Base-by-base conservation (phyloP, 2,113 vertebrate species). In the Solea senegalensis region DNA sequence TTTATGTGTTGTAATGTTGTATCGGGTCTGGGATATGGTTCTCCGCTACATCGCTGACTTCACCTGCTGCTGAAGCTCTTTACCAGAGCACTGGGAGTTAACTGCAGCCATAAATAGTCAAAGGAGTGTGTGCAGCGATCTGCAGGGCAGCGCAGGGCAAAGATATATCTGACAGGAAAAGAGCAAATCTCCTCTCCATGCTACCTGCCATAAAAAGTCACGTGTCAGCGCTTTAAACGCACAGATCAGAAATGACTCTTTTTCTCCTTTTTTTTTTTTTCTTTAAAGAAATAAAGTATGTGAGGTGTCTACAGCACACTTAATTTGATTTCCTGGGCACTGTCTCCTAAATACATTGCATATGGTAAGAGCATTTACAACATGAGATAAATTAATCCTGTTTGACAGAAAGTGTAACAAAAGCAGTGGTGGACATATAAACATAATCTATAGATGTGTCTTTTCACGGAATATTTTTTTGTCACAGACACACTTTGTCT, bases 41-140 rank as follows among this genome's bases (percentile, higher is more conserved):
- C 78, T 74, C 67, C 54, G 46, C 76, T 51, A 56, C 71, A 73
- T 82, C 81, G 75, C 73, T 60, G 59, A 71, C 78, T 87, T 81
- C 90, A 92, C 90, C 91, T 92, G 89, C 87, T 89, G 82, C 77
- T 84, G 87, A 86, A 90, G 87, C 80, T 91, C 88, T 92, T 91
- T 88, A 85, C 86, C 89, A 88, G 89, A 90, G 77, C 82, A 6
- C 72, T 69, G 88, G 82, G 85, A 92, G 81, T 78, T 88, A 88
- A 93, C 82, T 83, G 81, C 73, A 11, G 84, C 81, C 82, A 89
- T 92, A 92, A 91, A 93, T 82, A 90, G 79, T 84, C 45, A 34
- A 28, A 73, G 68, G 72, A 82, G 85, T 76, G 87, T 76, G 68
- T 72, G 71, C 81, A 62, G 79, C 62, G 54, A 56, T 71, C 63